A percentile compares a stretch with the other conserved stretches of the same genome.
Conservation (phyloP, 92 coral and sea anemone species). For the Plumapathes pennacea region DNA sequence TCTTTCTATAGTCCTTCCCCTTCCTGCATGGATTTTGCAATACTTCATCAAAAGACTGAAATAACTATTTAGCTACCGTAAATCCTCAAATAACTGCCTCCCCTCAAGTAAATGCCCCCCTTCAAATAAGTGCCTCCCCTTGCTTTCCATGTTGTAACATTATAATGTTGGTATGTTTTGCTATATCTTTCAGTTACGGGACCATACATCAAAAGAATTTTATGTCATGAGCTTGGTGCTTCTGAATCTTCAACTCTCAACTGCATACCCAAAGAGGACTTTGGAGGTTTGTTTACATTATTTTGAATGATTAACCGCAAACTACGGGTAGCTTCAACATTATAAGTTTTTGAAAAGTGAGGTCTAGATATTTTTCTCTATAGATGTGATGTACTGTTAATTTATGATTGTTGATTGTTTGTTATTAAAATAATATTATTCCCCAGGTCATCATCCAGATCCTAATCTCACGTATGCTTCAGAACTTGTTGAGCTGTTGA, state of each 20-base stretch:
- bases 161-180: too few species aligned
- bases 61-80: too few species aligned
- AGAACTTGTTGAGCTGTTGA: slow-evolving; percentile 70
- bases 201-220: slow-evolving; percentile 83
- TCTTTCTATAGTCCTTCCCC: too few species aligned
- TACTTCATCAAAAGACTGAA: too few species aligned
- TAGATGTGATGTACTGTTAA: neutral
- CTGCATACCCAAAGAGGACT: slow-evolving; percentile 87
- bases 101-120: too few species aligned
- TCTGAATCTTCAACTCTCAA: slow-evolving; percentile 64
- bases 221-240: slow-evolving; percentile 90
- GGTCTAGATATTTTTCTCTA: too few species aligned
- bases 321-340: too few species aligned
- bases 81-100: too few species aligned
- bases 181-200: slow-evolving; percentile 83
- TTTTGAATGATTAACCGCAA: neutral
- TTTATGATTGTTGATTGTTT: neutral
- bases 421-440: neutral
- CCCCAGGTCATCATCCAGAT: slow-evolving; percentile 89
- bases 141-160: too few species aligned
- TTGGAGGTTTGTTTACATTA: slow-evolving; percentile 70
- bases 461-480: slow-evolving; percentile 95
- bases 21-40: too few species aligned
- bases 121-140: too few species aligned
- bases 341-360: neutral